Evolutionary conservation across 2,797 vertebrate genomes (phyloP), one percentile per base, ranked within the genome.

Genomic region (Poeciliopsis infans): DNA sequence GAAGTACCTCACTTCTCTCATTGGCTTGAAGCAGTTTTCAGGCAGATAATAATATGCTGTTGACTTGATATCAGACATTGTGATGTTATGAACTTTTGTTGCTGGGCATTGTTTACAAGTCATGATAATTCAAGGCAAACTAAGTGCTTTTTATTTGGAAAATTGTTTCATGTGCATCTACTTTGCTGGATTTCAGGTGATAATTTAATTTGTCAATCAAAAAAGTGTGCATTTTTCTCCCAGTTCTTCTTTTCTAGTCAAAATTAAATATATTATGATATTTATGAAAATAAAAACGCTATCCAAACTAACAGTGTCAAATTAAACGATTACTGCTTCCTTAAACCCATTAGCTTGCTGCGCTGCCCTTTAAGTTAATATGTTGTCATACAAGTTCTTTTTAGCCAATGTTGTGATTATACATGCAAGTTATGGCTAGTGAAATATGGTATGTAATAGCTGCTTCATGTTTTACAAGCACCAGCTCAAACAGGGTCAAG

Each of bases 1-100:
- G 76, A 55, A 78, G 71, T 87, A 69, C 89, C 83, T 74, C 59
- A 80, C 68, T 83, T 39, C 33, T 47, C 18, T 73, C 45, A 75
- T 85, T 80, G 82, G 69, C 74, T 61, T 85, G 82, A 86, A 91
- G 71, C 41, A 73, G 88, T 92, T 94, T 83, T 89, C 90, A 93
- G 82, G 43, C 1, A 73, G 76, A 70, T 33, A 68, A 61, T 86
- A 76, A 81, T n/a, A 86, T 76, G 83, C 85, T 86, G 87, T 47
- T 83, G 80, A n/a, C 75, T 78, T 74, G 73, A 79, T 86, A 59
- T 77, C 46, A 55, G 45, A 55, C 16, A 36, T 78, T 69, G 79
- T 57, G 15, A 31, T 78, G 64, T 47, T 68, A 79, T 78, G 77
- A 68, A 45, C 85, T 90, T 91, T 85, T 75, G 79, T 79, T 78